A percentile compares a stretch with the other conserved stretches of the same genome.
phyloP scores from a whole-genome alignment of 2,797 vertebrate species.

The Ispidina picta region DNA sequence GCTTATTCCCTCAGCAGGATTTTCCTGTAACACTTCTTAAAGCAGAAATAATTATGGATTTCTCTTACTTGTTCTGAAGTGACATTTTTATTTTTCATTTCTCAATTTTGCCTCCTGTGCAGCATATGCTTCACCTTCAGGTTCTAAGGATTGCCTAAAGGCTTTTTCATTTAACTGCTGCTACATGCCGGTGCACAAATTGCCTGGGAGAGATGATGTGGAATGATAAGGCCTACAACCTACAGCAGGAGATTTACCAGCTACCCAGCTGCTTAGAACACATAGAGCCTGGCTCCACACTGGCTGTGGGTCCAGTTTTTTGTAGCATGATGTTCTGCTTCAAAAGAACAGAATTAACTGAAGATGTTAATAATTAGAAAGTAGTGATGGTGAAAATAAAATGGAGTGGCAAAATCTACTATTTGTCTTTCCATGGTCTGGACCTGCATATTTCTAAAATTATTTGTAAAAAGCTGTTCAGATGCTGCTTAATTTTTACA shows the following conservation, averaged over 20 bases:
- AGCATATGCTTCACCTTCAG: slow-evolving; percentile 4
- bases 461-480: neutral
- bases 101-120: slow-evolving; percentile 26
- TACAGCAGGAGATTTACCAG: slow-evolving; percentile 10
- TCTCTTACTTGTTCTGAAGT: slow-evolving; percentile 20
- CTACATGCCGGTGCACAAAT: slow-evolving; percentile 46
- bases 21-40: neutral
- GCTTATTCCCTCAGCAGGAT: neutral
- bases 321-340: neutral
- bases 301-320: neutral
- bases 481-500: neutral
- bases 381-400: neutral
- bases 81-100: slow-evolving; percentile 61
- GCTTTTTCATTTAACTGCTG: slow-evolving; percentile 43
- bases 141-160: slow-evolving; percentile 10
- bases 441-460: neutral
- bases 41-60: slow-evolving; percentile 39
- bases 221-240: neutral
- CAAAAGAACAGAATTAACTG: neutral
- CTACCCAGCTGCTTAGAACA: neutral
- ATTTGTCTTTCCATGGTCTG: neutral
- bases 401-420: neutral
- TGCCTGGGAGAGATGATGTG: neutral
- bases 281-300: neutral
- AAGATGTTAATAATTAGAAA: neutral